phyloP scores from a whole-genome alignment of 2,888 invertebrate genomes.

The Cepaea hortensis region DNA sequence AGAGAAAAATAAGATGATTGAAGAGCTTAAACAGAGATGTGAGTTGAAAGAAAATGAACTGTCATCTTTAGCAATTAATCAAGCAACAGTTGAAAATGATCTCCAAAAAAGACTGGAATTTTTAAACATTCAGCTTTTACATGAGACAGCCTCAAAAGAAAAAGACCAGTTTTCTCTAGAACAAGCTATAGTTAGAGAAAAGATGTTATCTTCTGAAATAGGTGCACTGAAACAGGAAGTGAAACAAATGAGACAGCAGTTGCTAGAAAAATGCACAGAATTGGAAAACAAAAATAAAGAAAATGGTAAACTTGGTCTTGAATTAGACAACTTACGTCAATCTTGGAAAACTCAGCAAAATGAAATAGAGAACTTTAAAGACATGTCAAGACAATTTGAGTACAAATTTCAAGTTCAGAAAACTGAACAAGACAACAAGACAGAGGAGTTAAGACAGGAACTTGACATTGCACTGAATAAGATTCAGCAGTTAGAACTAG shows the following conservation, averaged over 20 bases:
- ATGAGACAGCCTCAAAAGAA: constrained; percentile 36
- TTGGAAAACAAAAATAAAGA: constrained; percentile 43
- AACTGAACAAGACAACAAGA: constrained; percentile 29
- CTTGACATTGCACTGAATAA: constrained; percentile 1
- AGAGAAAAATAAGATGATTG: constrained; percentile 44
- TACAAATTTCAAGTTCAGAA: constrained; percentile 26
- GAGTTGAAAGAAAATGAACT: constrained; percentile 38
- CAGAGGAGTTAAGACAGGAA: background rate
- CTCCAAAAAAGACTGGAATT: constrained; percentile 28
- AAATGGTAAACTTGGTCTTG: constrained; percentile 30
- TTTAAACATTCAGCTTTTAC: constrained; percentile 41
- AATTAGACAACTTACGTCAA: constrained; percentile 28
- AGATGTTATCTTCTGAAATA: constrained; percentile 13
- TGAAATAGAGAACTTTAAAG: constrained; percentile 20
- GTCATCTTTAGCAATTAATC: constrained; percentile 7
- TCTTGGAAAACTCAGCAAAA: constrained; percentile 28
- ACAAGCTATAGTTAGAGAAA: constrained; percentile 26
- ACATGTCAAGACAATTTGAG: background rate
- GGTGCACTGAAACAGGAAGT: constrained; percentile 21
- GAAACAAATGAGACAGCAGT: constrained; percentile 31
- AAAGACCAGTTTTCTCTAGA: constrained; percentile 16
- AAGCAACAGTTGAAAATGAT: constrained; percentile 23
- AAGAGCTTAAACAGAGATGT: constrained; percentile 35
- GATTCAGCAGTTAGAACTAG: constrained; percentile 24
- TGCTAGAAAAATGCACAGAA: constrained; percentile 36